Evolutionary conservation across 2,113 vertebrate genomes (phyloP), one percentile per base, ranked within the genome.

Genomic region (Tringa solitaria): DNA sequence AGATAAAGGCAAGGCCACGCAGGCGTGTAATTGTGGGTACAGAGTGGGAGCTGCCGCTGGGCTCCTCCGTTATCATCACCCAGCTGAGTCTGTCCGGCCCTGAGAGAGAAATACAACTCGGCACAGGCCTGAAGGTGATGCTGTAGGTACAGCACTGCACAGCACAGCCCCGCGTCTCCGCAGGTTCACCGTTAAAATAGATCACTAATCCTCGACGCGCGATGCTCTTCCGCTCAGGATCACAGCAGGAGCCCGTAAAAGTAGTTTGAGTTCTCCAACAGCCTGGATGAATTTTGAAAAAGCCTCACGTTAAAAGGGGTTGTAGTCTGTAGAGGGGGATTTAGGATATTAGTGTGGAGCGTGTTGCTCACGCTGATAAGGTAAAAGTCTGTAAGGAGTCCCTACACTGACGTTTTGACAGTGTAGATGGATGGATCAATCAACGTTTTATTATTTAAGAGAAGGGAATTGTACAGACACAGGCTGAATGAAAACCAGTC

Each of bases 91-190:
- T 56, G 28, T n/a, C 32, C 33, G 10, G 43, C 20, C 6, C 35
- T 0, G 0, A 41, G 57, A 23, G 81, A 61, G 30, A 35, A 14
- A 30, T 8, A 35, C 45, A 43, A n/a, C 65, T 16, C 3, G 1
- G n/a, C 70, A 56, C 39, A 32, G 68, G 50, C 75, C 74, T 50
- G 75, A 53, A 57, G 69, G 79, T 2, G 10, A 63, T 50, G 57
- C 87, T 94, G 37, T 86, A 39, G 1, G 3, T 21, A 12, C 6
- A 39, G 78, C 22, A 0, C 6, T 32, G 69, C 51, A 0, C 6
- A n/a, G 64, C 51, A 46, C 30, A 69, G 79, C 30, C 27, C 24
- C 9, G 19, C 0, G 1, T 16, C 65, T 72, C 3, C 3, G 2
- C 10, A 19, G 43, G 8, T 48, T 60, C 59, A 5, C 39, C 33